Evolutionary conservation across 2,888 invertebrate species (phyloP), one percentile per base, ranked within the genome.

Genomic region (Drosophila monieri): DNA sequence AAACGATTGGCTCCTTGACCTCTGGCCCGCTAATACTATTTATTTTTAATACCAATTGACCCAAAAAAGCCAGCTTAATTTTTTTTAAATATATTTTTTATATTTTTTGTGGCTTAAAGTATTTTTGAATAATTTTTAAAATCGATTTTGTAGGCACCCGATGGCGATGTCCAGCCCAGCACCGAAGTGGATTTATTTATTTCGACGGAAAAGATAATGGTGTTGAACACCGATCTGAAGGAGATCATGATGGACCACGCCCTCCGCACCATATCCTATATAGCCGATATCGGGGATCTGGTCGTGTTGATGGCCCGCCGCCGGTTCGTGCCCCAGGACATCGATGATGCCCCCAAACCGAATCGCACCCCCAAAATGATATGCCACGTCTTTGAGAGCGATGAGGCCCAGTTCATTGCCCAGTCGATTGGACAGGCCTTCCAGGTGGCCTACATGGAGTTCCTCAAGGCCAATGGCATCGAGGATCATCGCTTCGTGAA

Each of bases 211-310:
- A 99, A 99, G 92, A 99, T 99, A 77, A 99, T 99, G 99, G 99
- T 99, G 60, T 94, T 99, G 70, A 99, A 99, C 91, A 99, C 99
- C 2, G 99, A 99, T 92, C 93, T 99, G 55, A 99, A 99, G 92
- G 99, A 99, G 93, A 99, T 99, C 69, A 99, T 99, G 98, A 99
- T 99, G 99, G 99, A 99, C 92, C 99, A 99, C 92, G 98, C 99
- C 1, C 92, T 99, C 67, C 94, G 99, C 80, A 99, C 99, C 44
- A 99, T 99, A 89, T 99, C 99, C 1, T 99, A 99, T 90, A 99
- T 99, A 80, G 99, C 99, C 6, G 99, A 99, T 91, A 99, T 99
- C 74, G 99, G 99, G 6, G 99, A 99, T 90, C 93, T 99, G 64
- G 98, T 99, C 6, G 99, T 99, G 2, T 93, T 99, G 69, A 99